Evolutionary conservation across 2,113 vertebrate genomes (phyloP), one percentile per base, ranked within the genome.

Genomic region (Neodontobutis hainanensis): DNA sequence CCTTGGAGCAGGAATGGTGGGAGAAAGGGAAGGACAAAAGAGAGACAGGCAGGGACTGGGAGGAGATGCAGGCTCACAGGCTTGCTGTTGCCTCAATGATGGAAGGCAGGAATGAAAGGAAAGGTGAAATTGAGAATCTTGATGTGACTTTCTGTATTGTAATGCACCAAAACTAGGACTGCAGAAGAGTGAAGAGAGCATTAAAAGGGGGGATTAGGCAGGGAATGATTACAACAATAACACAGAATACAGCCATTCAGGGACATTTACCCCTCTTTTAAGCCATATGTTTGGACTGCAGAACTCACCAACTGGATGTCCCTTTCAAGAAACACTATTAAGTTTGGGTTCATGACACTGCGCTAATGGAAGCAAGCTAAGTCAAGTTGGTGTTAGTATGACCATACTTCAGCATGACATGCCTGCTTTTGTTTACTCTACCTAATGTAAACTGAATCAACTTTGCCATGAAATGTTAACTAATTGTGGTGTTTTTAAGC

Each of bases 1-100:
- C 73, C 66, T 71, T 65, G 74, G 70, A 78, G 82, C 70, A 61
- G 82, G 83, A 83, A 82, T 69, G 79, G 80, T 75, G 74, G 76
- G 77, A 78, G 72, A 47, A 15, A 70, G 77, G 77, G 73, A 83
- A 81, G 82, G 85, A 87, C 76, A 84, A 85, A 83, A 79, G 81
- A 65, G 62, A 77, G 66, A 64, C 62, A 82, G 60, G 55, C 19
- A 77, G 56, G 32, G 63, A 58, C 56, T 16, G 55, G 8, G 55
- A 58, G 68, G 66, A 74, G 70, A 51, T 8, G 42, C 60, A 36
- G 75, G 58, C 61, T 68, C 61, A 55, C 64, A 32, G 79, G 63
- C 61, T 68, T 57, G 52, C 58, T 11, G 73, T 70, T 56, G 57
- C 9, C 65, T 5, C 47, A 65, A 68, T 51, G 78, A 78, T 79